Percentiles rank a stretch among this genome's conserved stretches.
Evolutionary conservation across 2,113 vertebrate species (phyloP).

Genomic region (Haemorhous mexicanus): DNA sequence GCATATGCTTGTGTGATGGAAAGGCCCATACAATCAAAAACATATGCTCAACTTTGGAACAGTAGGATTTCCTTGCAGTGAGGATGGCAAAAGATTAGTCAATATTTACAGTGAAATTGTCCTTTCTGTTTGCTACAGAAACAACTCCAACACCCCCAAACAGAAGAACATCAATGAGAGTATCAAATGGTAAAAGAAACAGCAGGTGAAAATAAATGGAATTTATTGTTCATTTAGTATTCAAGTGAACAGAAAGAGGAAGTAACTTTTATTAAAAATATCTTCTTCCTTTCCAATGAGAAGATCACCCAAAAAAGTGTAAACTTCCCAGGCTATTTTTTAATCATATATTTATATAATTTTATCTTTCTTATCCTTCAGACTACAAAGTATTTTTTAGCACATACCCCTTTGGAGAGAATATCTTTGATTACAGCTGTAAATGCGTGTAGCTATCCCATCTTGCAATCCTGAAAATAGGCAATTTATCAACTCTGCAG

Average conservation of each 20-base stretch:
- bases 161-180: background rate
- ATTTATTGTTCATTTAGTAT: background rate
- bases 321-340: background rate
- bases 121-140: background rate
- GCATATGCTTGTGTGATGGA: background rate
- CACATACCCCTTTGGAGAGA: background rate
- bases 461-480: background rate
- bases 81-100: background rate
- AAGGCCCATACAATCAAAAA: background rate
- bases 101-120: background rate
- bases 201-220: background rate
- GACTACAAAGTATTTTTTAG: background rate
- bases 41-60: background rate
- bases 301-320: rapidly evolving
- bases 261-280: background rate
- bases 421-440: background rate
- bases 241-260: background rate
- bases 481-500: background rate
- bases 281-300: background rate
- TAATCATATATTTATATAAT: background rate
- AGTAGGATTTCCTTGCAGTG: background rate
- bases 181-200: background rate
- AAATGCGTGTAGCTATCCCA: background rate
- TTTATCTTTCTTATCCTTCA: background rate
- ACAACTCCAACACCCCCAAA: background rate